These are phyloP conservation scores for Athalia rosae DNA, from an alignment of 2,888 invertebrate species.

Conservation along the genomic window DNA sequence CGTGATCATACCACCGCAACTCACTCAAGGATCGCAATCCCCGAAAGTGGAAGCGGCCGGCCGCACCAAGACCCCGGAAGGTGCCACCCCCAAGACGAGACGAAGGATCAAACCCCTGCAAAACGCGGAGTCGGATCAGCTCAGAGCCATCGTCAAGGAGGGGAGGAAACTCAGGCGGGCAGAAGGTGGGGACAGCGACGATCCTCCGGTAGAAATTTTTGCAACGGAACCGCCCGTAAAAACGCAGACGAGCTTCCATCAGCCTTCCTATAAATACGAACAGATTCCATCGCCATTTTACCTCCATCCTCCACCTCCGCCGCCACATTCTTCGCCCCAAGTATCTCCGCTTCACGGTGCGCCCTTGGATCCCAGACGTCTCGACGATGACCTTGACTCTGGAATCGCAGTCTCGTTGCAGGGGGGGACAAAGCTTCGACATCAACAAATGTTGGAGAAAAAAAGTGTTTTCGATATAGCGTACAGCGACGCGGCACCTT, in stretches of 20 bases:
- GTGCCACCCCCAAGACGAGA: slow-evolving; percentile 55
- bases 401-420: slow-evolving; percentile 82
- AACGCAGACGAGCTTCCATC: slow-evolving; percentile 77
- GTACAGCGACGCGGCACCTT: slow-evolving; percentile 92
- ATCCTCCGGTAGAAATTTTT: slow-evolving; percentile 68
- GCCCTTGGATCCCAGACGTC: slow-evolving; percentile 45
- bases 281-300: slow-evolving; percentile 65
- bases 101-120: slow-evolving; percentile 66
- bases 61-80: slow-evolving; percentile 55
- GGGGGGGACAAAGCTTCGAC: slow-evolving; percentile 62
- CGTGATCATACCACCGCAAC: slow-evolving; percentile 3
- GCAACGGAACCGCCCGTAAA: slow-evolving; percentile 69
- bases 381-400: slow-evolving; percentile 84
- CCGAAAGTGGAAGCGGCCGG: background rate
- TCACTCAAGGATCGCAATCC: slow-evolving; percentile 17
- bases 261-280: slow-evolving; percentile 87
- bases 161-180: slow-evolving; percentile 72
- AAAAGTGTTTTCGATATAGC: slow-evolving; percentile 96
- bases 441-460: slow-evolving; percentile 81
- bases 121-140: slow-evolving; percentile 70
- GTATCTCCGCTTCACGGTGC: slow-evolving; percentile 60
- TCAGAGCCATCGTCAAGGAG: slow-evolving; percentile 70
- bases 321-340: slow-evolving; percentile 66
- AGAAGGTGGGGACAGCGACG: slow-evolving; percentile 70
- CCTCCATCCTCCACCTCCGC: slow-evolving; percentile 65